phyloP scores from a whole-genome alignment of 1,140 invertebrate species.

The Neodiprion fabricii region DNA sequence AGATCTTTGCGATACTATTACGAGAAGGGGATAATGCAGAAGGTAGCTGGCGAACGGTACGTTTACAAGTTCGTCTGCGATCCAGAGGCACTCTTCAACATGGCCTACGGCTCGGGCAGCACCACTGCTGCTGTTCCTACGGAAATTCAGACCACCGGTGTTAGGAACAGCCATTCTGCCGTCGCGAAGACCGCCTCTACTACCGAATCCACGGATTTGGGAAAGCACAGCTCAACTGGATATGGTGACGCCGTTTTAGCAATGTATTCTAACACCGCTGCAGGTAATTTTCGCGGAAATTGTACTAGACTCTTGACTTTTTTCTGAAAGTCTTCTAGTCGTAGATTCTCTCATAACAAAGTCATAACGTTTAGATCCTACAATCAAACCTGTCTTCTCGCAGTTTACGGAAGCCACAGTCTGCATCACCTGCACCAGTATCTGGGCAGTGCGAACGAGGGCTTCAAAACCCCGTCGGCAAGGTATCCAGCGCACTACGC shows the following conservation, averaged over 20 bases:
- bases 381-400: slow-evolving; percentile 10
- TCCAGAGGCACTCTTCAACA: slow-evolving; percentile 89
- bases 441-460: slow-evolving; percentile 50
- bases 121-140: slow-evolving; percentile 23
- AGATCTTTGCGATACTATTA: slow-evolving; percentile 94
- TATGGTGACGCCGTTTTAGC: slow-evolving; percentile 47
- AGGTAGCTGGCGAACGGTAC: slow-evolving; percentile 94
- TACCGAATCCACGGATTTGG: slow-evolving; percentile 33
- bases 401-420: slow-evolving; percentile 52
- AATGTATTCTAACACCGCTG: slow-evolving; percentile 47
- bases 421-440: slow-evolving; percentile 56
- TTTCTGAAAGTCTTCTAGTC: not conserved
- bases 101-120: slow-evolving; percentile 69
- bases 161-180: slow-evolving; percentile 30
- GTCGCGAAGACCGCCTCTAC: slow-evolving; percentile 32
- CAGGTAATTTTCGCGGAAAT: slow-evolving; percentile 29
- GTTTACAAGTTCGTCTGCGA: slow-evolving; percentile 97
- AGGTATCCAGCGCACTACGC: slow-evolving; percentile 49
- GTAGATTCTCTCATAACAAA: not conserved
- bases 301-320: not conserved
- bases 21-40: slow-evolving; percentile 98
- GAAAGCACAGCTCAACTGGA: slow-evolving; percentile 35
- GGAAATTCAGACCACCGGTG: slow-evolving; percentile 30
- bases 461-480: slow-evolving; percentile 47
- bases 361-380: not conserved